Conservation (phyloP, 2,888 invertebrate genomes). For the Galeruca laticollis region DNA sequence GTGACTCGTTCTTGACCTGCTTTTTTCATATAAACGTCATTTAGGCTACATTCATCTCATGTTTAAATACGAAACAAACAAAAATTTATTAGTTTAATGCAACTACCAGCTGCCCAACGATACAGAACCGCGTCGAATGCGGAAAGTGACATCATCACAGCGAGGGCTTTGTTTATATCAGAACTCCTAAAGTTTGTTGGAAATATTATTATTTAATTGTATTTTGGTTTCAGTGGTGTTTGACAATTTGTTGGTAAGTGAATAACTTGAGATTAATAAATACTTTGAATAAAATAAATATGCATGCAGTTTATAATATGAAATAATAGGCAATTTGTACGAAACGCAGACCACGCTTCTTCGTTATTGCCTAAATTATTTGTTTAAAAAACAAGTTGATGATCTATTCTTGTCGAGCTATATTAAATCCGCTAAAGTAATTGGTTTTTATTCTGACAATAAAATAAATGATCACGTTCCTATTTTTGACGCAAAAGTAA, state of each 20-base stretch:
- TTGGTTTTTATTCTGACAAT: too few relatives aligned
- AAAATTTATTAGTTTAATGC: neutral
- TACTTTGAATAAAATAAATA: too few relatives aligned
- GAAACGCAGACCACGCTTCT: too few relatives aligned
- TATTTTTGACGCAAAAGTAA: too few relatives aligned
- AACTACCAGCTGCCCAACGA: neutral
- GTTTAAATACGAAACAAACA: neutral
- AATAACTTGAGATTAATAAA: too few relatives aligned
- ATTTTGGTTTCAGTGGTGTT: neutral
- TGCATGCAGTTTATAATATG: too few relatives aligned
- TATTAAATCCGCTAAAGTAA: too few relatives aligned
- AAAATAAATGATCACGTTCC: too few relatives aligned
- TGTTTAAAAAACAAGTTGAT: too few relatives aligned
- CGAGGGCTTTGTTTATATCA: neutral
- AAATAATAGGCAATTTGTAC: too few relatives aligned
- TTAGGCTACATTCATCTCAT: neutral
- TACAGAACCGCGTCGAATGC: neutral
- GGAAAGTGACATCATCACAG: neutral
- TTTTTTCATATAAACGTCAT: neutral
- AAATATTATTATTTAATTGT: neutral
- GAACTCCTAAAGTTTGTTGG: neutral
- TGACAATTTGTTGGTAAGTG: neutral
- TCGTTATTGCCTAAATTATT: too few relatives aligned
- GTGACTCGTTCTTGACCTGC: slow-evolving; percentile 3
- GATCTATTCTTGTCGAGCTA: too few relatives aligned